These are phyloP conservation scores for Hydropsyche tenuis DNA, from an alignment of 1,140 invertebrate genomes.

Conservation along the genomic window DNA sequence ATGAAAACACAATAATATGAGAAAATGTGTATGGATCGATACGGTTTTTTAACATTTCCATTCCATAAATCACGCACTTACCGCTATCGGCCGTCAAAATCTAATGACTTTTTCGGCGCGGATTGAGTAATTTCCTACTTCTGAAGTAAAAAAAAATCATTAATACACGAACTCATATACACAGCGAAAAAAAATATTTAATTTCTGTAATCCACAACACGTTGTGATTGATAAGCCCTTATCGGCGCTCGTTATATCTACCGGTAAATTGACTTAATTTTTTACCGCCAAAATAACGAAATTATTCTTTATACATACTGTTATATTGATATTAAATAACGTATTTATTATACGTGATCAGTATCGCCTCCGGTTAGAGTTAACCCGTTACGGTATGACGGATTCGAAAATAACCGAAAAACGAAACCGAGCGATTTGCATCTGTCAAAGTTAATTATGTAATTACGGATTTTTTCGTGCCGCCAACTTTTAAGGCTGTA, in stretches of 20 bases:
- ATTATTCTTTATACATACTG: background rate
- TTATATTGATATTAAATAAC: background rate
- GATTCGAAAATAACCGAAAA: background rate
- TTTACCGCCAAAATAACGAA: background rate
- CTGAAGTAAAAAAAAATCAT: background rate
- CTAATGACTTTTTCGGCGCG: conserved; percentile 27
- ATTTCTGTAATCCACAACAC: conserved; percentile 24
- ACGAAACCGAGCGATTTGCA: background rate
- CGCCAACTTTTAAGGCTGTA: background rate
- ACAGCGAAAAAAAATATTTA: conserved; percentile 21
- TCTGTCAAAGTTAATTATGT: conserved; percentile 23
- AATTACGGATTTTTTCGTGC: conserved; percentile 12
- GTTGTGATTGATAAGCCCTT: conserved; percentile 19
- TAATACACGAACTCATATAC: no score
- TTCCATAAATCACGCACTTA: conserved; percentile 27
- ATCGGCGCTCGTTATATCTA: conserved; percentile 16
- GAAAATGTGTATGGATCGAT: background rate
- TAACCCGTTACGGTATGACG: conserved; percentile 3
- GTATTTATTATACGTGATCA: background rate
- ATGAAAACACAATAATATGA: no score
- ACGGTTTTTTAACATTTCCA: conserved; percentile 16
- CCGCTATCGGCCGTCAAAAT: conserved; percentile 18
- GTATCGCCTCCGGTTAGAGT: conserved; percentile 3
- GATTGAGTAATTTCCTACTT: conserved; percentile 24
- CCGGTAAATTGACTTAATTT: no score